Evolutionary conservation across 1,140 invertebrate species (phyloP), one percentile per base, ranked within the genome.

Genomic region (Aricia agestis): DNA sequence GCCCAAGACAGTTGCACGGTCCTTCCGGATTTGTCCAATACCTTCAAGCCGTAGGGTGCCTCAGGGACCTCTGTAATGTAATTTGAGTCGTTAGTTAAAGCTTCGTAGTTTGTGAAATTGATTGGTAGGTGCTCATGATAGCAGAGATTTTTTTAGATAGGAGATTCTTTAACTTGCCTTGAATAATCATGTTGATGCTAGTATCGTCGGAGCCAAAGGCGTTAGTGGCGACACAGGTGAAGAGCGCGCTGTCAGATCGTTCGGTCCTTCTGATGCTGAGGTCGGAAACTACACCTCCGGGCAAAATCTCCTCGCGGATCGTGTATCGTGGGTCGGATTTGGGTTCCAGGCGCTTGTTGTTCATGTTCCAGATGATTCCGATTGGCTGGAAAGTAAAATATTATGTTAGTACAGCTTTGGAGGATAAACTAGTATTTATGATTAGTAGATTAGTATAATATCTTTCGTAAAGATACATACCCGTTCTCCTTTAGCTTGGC

Each of bases 401-500:
- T 31, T 6, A 69, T 31, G 13, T 61, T 31, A 11, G 42, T 58
- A 71, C 58, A 66, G 57, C 7, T 25, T 25, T 36, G 6, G 0
- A 36, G 36, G 36, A 36, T 25, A 25, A 25, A 25, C 3, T 25
- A 25, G 3, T 25, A 0, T 36, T 36, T 36, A 36, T 36, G 36
- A 36, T 32, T 3, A 6, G 32, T 3, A 32, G 6, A 32, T 32
- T 32, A 3, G 32, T 32, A 25, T 41, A 42, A 17, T 0, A 11
- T 52, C 13, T 42, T 45, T 13, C 17, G 1, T 2, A 25, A 31
- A 41, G 1, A 52, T 66, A 45, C 36, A 74, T 86, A 91, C 89
- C 83, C 98, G 98, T 92, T 99, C 98, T 68, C 98, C 98, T 82
- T 97, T 96, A n/a, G 97, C 98, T 92, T 98, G 97, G 86, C 98